A percentile compares a stretch with the other conserved stretches of the same genome.
Evolutionary conservation across 1,140 invertebrate genomes (phyloP).

Genomic region (Caenorhabditis tropicalis): DNA sequence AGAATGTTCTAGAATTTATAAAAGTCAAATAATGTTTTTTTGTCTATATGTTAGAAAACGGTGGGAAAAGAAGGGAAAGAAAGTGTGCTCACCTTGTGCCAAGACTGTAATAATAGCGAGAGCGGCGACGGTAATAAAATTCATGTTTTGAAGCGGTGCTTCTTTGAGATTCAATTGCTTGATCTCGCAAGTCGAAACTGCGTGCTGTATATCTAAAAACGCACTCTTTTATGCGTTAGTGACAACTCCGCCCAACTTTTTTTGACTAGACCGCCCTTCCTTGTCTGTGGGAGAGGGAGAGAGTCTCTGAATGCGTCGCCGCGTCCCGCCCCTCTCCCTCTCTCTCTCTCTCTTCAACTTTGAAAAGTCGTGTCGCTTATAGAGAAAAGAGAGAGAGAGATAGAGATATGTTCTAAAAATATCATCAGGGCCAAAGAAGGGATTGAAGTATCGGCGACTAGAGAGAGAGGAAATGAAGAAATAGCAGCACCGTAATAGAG

Average conservation of each 20-base stretch:
- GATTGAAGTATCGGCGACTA: not conserved
- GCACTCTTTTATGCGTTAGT: not conserved
- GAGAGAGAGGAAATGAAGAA: not conserved
- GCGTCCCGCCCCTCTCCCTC: too few species aligned
- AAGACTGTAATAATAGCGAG: constrained; percentile 40
- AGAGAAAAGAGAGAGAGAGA: not conserved
- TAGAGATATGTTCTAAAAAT: constrained; percentile 21
- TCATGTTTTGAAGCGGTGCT: constrained; percentile 31
- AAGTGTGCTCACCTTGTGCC: constrained; percentile 45
- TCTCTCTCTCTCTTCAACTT: too few species aligned
- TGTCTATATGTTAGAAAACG: too few species aligned
- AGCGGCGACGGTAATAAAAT: constrained; percentile 43
- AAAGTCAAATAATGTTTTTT: too few species aligned
- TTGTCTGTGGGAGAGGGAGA: not conserved
- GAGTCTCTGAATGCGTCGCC: not conserved
- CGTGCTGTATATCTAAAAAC: not conserved
- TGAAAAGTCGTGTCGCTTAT: not conserved
- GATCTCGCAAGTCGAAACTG: constrained; percentile 42
- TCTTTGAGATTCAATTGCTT: constrained; percentile 41
- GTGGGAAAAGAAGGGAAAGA: too few species aligned
- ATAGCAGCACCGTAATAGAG: not conserved
- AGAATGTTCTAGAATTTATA: not conserved
- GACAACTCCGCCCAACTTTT: constrained; percentile 10
- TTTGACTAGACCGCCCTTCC: not conserved
- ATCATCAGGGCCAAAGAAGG: not conserved